A percentile compares a stretch with the other conserved stretches of the same genome.
Evolutionary conservation across 2,113 vertebrate species (phyloP).

Genomic region (Crypturellus undulatus): DNA sequence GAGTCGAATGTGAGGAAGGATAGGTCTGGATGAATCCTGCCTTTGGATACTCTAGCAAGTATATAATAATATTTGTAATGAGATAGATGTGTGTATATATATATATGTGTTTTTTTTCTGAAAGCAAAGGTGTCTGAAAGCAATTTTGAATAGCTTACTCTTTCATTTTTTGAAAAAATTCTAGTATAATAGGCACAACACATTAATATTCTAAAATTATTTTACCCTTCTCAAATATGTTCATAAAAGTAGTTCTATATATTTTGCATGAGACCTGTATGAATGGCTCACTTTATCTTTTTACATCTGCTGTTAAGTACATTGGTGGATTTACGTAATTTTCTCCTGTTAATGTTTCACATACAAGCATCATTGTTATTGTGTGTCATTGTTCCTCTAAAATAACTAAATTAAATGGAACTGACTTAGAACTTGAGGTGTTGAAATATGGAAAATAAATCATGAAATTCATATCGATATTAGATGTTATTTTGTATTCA

Average conservation of each 20-base stretch:
- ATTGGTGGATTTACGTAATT: background rate
- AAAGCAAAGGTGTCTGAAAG: background rate
- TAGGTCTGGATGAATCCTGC: background rate
- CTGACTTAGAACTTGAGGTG: background rate
- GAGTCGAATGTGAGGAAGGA: rapidly evolving
- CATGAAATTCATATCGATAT: background rate
- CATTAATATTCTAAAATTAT: background rate
- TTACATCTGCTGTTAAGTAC: background rate
- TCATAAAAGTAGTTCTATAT: background rate
- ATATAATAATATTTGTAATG: background rate
- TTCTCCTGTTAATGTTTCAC: background rate
- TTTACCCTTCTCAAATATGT: background rate
- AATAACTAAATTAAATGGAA: background rate
- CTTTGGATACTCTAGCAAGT: background rate
- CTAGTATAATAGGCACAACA: background rate
- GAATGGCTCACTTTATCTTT: background rate
- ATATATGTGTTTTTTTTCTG: background rate
- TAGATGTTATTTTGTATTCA: background rate
- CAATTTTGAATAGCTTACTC: background rate
- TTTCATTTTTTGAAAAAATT: background rate
- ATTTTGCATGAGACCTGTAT: background rate
- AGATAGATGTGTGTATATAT: too few relatives aligned
- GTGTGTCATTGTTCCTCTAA: too few relatives aligned
- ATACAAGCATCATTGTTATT: background rate
- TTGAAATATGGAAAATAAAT: background rate